Evolutionary conservation across 2,888 invertebrate genomes (phyloP), one percentile per base, ranked within the genome.

Genomic region (Oscheius onirici): DNA sequence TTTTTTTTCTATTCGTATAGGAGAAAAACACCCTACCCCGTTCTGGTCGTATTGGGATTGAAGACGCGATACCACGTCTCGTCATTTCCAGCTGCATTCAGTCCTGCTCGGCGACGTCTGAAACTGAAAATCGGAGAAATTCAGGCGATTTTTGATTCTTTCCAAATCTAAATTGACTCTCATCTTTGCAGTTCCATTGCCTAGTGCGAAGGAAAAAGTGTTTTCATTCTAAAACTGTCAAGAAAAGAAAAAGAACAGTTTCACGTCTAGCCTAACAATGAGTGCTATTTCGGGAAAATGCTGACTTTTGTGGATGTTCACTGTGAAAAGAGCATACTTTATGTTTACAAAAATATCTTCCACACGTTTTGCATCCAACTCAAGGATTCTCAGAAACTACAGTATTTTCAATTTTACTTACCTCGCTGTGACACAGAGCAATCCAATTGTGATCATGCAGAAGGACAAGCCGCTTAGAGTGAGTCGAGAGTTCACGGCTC

Each of bases 391-490:
- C n/a, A n/a, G 8, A 34, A 34, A 34, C 34, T 34, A 34, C 1
- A 10, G 17, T 17, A 15, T n/a, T 20, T 60, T 43, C 24, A 17
- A 44, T 43, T 20, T 20, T 0, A 11, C 68, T 34, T 40, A 73
- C 76, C 78, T 73, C 1, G 79, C 81, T 15, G 78, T 78, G 41
- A 81, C 76, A 61, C 81, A 81, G 15, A 81, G 72, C 22, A 81
- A 52, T 72, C 81, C 81, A 51, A 81, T 79, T 15, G 81, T 81
- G 49, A 81, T 78, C 55, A 81, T 77, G 49, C 81, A 81, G 68
- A 81, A 81, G n/a, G 81, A 79, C 17, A 81, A 76, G 15, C 81
- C 81, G 49, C 78, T 78, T 24, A 81, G 77, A 0, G 81, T 81
- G 26, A 81, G 67, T 15, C 81, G 73, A 17, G 81, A 81, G 66